A percentile compares a stretch with the other conserved stretches of the same genome.
Evolutionary conservation across 1,140 invertebrate species (phyloP).

Genomic region (Protaetia brevitarsis): DNA sequence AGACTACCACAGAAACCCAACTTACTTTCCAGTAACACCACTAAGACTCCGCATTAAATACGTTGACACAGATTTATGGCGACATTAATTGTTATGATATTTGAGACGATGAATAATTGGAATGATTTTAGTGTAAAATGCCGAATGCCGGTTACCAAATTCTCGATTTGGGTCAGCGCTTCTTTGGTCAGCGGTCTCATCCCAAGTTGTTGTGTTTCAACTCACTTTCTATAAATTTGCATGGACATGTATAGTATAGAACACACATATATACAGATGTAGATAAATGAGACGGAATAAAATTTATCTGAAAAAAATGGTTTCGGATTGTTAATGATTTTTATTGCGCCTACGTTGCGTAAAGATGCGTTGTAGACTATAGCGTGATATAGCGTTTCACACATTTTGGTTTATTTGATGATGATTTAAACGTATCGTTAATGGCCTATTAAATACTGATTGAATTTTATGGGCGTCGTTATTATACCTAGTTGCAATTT

Average conservation of each 20-base stretch:
- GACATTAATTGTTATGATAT: slow-evolving; percentile 8
- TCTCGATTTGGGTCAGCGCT: background rate
- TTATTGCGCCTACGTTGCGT: background rate
- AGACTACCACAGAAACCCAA: background rate
- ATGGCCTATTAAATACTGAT: too few species aligned
- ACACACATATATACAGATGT: background rate
- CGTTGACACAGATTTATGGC: background rate
- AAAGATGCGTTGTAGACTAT: background rate
- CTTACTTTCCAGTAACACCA: too few species aligned
- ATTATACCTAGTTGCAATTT: too few species aligned
- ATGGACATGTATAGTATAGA: background rate
- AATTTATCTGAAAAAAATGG: background rate
- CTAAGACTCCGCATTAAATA: too few species aligned
- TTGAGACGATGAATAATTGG: background rate
- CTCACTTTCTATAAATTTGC: background rate
- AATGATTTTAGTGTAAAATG: background rate
- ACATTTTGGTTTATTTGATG: background rate
- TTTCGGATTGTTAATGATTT: background rate
- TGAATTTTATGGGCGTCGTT: too few species aligned
- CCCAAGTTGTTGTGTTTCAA: background rate
- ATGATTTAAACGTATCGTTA: background rate
- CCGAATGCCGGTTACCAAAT: background rate
- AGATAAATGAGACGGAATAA: background rate
- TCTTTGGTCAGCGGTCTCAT: background rate
- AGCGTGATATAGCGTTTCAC: background rate